phyloP scores from a whole-genome alignment of 2,113 vertebrate genomes.

The Stercorarius parasiticus region DNA sequence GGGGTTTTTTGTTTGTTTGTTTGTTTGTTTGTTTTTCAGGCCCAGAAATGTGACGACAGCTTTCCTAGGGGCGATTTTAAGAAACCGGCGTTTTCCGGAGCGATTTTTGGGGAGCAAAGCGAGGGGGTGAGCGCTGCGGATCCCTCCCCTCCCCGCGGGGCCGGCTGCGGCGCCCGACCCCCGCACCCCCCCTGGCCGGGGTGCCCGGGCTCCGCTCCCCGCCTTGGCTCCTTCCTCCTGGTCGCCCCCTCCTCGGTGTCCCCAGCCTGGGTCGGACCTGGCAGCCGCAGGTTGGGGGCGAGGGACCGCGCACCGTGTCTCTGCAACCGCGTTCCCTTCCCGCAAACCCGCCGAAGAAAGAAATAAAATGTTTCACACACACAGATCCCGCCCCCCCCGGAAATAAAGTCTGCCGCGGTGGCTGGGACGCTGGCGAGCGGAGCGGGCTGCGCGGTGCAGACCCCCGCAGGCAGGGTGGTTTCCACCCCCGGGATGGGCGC shows the following conservation, averaged over 20 bases:
- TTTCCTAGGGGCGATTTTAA: not conserved
- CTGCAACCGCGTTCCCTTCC: not conserved
- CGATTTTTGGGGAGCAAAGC: not conserved
- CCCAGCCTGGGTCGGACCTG: not conserved
- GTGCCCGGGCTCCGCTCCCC: not conserved
- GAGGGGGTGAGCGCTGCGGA: not conserved
- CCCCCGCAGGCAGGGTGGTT: not conserved
- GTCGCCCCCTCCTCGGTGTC: not conserved
- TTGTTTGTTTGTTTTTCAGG: not conserved
- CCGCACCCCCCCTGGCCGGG: not conserved
- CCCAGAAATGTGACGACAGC: not conserved
- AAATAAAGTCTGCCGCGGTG: fast-evolving
- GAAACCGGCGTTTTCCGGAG: fast-evolving
- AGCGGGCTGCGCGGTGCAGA: not conserved
- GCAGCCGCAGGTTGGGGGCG: not conserved
- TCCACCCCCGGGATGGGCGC: not conserved
- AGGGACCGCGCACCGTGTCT: not conserved
- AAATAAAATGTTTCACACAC: not conserved
- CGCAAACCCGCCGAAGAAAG: not conserved
- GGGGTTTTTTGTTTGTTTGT: no score
- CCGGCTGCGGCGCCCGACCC: not conserved
- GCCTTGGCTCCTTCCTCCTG: not conserved
- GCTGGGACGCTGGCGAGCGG: not conserved
- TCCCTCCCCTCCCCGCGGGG: no score
- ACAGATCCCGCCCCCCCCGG: not conserved